Conservation (phyloP, 2,888 invertebrate species). For the Drepanosiphum platanoidis region DNA sequence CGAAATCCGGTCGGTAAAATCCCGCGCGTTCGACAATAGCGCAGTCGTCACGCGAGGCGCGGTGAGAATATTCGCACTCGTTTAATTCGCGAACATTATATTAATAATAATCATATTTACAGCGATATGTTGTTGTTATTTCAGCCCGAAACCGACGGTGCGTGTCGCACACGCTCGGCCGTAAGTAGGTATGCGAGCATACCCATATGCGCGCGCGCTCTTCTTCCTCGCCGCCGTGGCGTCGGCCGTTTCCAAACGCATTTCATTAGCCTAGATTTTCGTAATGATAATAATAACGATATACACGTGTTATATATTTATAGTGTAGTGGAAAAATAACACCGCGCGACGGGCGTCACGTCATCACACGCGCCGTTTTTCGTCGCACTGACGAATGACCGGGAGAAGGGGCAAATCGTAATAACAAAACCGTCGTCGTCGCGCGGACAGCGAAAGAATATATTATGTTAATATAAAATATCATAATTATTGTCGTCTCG, state of each 20-base stretch:
- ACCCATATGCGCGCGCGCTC: background rate
- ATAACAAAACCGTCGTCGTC: slow-evolving; percentile 8
- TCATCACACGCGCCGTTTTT: background rate
- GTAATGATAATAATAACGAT: background rate
- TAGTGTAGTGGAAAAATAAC: background rate
- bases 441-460: background rate
- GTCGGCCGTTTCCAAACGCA: slow-evolving; percentile 14
- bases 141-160: slow-evolving; percentile 33
- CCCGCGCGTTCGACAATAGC: no score
- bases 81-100: slow-evolving; percentile 5
- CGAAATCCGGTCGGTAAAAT: no score
- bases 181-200: background rate
- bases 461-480: no score
- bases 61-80: background rate
- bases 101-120: no score
- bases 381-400: background rate
- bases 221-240: background rate
- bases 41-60: background rate
- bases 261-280: slow-evolving; percentile 54
- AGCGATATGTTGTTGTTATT: slow-evolving; percentile 19
- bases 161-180: slow-evolving; percentile 36
- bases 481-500: background rate
- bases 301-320: background rate
- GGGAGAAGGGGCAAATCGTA: background rate
- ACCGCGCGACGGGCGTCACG: no score